These are phyloP conservation scores for Camelus bactrianus DNA, from an alignment of 2,113 vertebrate species.

Conservation along the genomic window DNA sequence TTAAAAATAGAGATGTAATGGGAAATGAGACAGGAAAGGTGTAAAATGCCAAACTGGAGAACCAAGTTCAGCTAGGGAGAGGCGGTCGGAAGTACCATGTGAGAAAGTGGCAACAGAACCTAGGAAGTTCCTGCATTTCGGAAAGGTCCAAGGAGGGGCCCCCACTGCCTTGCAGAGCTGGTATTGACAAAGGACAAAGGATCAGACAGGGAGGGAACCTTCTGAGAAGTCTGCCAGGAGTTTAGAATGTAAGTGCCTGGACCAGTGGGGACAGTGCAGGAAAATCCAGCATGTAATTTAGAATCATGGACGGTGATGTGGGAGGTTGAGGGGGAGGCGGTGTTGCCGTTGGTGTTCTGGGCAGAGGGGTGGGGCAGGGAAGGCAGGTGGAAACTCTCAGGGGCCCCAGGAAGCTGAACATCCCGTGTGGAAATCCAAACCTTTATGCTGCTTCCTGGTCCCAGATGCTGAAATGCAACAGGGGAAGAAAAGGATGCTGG, in stretches of 20 bases:
- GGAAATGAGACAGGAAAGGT: slow-evolving; percentile 1
- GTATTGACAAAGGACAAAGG: neutral
- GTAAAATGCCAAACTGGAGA: neutral
- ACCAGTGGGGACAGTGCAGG: neutral
- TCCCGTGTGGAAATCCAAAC: neutral
- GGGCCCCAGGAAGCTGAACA: neutral
- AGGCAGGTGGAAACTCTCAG: neutral
- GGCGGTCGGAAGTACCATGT: neutral
- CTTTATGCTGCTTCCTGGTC: neutral
- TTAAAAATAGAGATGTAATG: neutral
- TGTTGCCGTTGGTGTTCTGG: neutral
- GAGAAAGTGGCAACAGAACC: neutral
- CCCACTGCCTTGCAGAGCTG: neutral
- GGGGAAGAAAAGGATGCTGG: slow-evolving; percentile 18
- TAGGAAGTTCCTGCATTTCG: neutral
- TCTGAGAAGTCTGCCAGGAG: neutral
- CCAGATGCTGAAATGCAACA: neutral
- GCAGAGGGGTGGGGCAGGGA: neutral
- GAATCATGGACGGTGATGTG: neutral
- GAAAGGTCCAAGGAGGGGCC: neutral
- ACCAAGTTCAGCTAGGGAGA: neutral
- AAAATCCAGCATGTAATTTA: neutral
- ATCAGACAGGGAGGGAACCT: neutral
- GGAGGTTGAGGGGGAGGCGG: neutral
- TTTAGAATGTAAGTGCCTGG: neutral